Evolutionary conservation across 1,140 invertebrate genomes (phyloP), one percentile per base, ranked within the genome.

Genomic region (Leguminivora glycinivorella): DNA sequence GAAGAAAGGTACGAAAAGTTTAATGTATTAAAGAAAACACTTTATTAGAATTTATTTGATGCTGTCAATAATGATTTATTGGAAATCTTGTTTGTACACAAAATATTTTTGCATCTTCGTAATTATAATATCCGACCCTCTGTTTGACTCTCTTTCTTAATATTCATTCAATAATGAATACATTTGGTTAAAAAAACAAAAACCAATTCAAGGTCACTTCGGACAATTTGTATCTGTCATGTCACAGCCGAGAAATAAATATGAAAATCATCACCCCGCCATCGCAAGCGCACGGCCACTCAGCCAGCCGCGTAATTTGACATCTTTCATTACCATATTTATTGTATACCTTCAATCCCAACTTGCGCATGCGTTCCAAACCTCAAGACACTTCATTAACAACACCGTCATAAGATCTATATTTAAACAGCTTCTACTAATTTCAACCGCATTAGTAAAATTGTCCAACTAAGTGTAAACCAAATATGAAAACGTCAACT

Each of bases 1-100:
- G 87, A 92, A 81, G 92, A 92, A 74, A 90, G 92, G 92, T 92
- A 70, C 80, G 76, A 69, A 29, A 69, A n/a, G n/a, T n/a, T n/a
- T n/a, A n/a, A n/a, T n/a, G n/a, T n/a, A n/a, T n/a, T n/a, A n/a
- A n/a, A n/a, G n/a, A n/a, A n/a, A n/a, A n/a, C n/a, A n/a, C n/a
- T n/a, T n/a, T n/a, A n/a, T n/a, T n/a, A n/a, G n/a, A n/a, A n/a
- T n/a, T n/a, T n/a, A n/a, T n/a, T n/a, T n/a, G n/a, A n/a, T n/a
- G n/a, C n/a, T n/a, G n/a, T n/a, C n/a, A n/a, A n/a, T n/a, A n/a
- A n/a, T n/a, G n/a, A n/a, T n/a, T n/a, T n/a, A n/a, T n/a, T 12
- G 3, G 10, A 12, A 47, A 47, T 47, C 43, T n/a, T 17, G 4
- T 47, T 47, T 19, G 6, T 47, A 47, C 43, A 47, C n/a, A 34